These are phyloP conservation scores for Acanthococcus lagerstroemiae DNA, from an alignment of 2,888 invertebrate genomes.

Conservation along the genomic window DNA sequence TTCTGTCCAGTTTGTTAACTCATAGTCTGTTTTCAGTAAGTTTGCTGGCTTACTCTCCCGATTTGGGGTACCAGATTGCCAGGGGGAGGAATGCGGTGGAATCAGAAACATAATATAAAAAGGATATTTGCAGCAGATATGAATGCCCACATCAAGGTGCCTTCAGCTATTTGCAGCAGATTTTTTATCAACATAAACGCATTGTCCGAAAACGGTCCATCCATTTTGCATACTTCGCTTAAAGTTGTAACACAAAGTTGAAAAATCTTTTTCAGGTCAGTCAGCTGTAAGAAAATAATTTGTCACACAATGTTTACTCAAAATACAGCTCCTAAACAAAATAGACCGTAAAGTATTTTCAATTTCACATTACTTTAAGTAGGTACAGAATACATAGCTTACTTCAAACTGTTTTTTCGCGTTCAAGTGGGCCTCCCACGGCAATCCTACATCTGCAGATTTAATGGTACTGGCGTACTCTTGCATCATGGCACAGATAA, in stretches of 20 bases:
- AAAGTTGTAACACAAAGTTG: constrained; percentile 56
- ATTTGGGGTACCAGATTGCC: too few relatives aligned
- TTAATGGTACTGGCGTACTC: constrained; percentile 78
- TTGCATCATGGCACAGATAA: constrained; percentile 72
- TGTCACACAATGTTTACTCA: constrained; percentile 13
- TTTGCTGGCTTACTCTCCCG: too few relatives aligned
- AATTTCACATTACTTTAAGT: not conserved
- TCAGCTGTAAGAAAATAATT: constrained; percentile 42
- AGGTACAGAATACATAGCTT: constrained; percentile 21
- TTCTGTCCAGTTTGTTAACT: too few relatives aligned
- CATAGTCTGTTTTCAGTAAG: too few relatives aligned
- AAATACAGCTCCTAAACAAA: not conserved
- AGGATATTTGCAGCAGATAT: constrained; percentile 52
- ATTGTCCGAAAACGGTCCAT: constrained; percentile 45
- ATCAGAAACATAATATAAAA: too few relatives aligned
- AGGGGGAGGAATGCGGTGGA: too few relatives aligned
- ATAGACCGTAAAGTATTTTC: not conserved
- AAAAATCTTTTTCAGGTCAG: constrained; percentile 70
- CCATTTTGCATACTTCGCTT: constrained; percentile 49
- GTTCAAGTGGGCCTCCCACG: constrained; percentile 77
- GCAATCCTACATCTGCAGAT: constrained; percentile 74
- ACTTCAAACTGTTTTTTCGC: constrained; percentile 75
- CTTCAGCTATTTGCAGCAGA: constrained; percentile 66
- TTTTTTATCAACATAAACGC: constrained; percentile 54
- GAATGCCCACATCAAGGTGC: constrained; percentile 72